These are phyloP conservation scores for Brachyptera risi DNA, from an alignment of 2,888 invertebrate genomes.

Conservation along the genomic window DNA sequence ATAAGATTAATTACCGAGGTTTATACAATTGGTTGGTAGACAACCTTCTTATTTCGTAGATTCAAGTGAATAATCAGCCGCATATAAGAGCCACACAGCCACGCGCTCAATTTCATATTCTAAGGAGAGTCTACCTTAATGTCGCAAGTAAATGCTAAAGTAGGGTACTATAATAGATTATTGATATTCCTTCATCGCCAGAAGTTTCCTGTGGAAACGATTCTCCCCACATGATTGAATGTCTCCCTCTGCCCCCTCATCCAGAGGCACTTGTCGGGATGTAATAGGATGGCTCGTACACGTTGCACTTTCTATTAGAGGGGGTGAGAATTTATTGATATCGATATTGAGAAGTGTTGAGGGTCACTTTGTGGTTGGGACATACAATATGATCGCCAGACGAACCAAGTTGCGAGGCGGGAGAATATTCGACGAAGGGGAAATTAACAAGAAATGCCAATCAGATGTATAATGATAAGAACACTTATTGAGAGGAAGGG, in stretches of 20 bases:
- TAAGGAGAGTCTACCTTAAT: no score
- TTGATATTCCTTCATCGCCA: constrained; percentile 5
- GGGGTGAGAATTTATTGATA: not conserved
- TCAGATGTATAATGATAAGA: not conserved
- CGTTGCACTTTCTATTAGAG: not conserved
- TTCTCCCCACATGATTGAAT: not conserved
- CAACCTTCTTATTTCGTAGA: no score
- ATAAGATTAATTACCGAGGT: no score
- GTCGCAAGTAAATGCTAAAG: no score
- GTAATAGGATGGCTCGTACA: not conserved
- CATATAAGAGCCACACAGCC: no score
- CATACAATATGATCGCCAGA: no score
- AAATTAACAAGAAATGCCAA: constrained; percentile 20
- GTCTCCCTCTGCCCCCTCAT: no score
- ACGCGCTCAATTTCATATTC: no score
- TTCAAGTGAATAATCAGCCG: no score
- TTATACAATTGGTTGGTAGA: no score
- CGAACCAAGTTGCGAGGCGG: no score
- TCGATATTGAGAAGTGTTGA: not conserved
- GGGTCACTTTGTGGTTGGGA: constrained; percentile 3
- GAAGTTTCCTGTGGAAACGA: not conserved
- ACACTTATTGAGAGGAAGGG: no score
- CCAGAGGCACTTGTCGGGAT: not conserved
- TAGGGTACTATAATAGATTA: not conserved
- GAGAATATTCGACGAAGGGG: not conserved